Conservation (phyloP, 1,140 invertebrate genomes). For the Microplitis mediator region DNA sequence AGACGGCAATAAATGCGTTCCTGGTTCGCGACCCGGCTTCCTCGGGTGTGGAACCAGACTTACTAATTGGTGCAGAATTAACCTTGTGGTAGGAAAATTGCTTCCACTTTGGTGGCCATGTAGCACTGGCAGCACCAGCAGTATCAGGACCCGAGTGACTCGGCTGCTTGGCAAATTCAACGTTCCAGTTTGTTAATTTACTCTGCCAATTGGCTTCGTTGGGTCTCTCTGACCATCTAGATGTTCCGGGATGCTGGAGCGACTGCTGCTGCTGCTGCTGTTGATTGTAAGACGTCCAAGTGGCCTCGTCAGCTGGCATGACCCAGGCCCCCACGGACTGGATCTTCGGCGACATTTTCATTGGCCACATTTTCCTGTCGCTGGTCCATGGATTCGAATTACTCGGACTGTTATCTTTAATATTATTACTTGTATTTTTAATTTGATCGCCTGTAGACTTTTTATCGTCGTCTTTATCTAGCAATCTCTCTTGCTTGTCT, state of each 20-base stretch:
- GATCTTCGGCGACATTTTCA: slow-evolving; percentile 33
- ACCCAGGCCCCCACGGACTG: slow-evolving; percentile 40
- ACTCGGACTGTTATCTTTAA: background rate
- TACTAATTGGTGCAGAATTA: slow-evolving; percentile 43
- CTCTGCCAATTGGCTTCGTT: slow-evolving; percentile 30
- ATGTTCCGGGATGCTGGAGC: background rate
- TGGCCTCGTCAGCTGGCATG: slow-evolving; percentile 37
- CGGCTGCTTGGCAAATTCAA: slow-evolving; percentile 33
- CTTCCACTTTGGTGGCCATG: slow-evolving; percentile 52
- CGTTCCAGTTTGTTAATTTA: slow-evolving; percentile 46
- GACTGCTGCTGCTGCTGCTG: slow-evolving; percentile 3
- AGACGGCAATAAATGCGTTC: slow-evolving; percentile 55
- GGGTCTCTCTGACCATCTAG: background rate
- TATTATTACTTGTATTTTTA: background rate
- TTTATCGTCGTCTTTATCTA: slow-evolving; percentile 17
- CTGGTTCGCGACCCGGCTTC: slow-evolving; percentile 35
- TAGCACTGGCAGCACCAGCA: background rate
- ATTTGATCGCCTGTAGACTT: slow-evolving; percentile 1
- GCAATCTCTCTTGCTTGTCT: slow-evolving; percentile 40
- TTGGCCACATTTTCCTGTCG: slow-evolving; percentile 20
- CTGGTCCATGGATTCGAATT: slow-evolving; percentile 9
- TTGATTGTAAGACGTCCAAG: slow-evolving; percentile 37
- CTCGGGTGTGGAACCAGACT: slow-evolving; percentile 40
- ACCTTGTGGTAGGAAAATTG: slow-evolving; percentile 56
- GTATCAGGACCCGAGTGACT: slow-evolving; percentile 22